Evolutionary conservation across 2,113 vertebrate genomes (phyloP).

Genomic region (Entosphenus tridentatus): DNA sequence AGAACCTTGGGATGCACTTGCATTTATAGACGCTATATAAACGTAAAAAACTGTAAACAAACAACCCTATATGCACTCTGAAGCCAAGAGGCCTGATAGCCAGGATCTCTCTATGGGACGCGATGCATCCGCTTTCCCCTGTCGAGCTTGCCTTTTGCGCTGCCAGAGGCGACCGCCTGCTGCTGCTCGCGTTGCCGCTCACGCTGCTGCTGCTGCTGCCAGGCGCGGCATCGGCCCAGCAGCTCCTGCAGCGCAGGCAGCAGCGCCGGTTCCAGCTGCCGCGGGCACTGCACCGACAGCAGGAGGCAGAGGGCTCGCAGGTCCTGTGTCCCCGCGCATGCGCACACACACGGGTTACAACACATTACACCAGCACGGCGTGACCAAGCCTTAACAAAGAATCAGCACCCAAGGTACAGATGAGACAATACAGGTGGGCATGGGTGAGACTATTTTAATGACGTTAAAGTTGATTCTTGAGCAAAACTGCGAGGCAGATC

Average conservation of each 20-base stretch:
- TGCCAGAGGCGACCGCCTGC: background rate
- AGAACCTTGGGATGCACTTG: too few relatives aligned
- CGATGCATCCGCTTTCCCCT: too few relatives aligned
- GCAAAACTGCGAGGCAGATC: background rate
- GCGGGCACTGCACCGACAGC: slow-evolving; percentile 67
- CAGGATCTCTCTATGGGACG: too few relatives aligned
- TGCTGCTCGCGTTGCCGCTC: slow-evolving; percentile 45
- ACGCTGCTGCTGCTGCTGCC: slow-evolving; percentile 56
- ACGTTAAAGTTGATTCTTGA: background rate
- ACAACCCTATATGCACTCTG: too few relatives aligned
- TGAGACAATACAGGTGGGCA: background rate
- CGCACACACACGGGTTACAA: background rate
- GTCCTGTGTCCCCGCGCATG: slow-evolving; percentile 29
- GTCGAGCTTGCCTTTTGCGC: too few relatives aligned
- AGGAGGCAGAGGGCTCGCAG: slow-evolving; percentile 67
- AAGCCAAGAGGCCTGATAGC: too few relatives aligned
- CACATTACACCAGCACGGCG: background rate
- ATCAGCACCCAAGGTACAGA: background rate
- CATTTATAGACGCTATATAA: too few relatives aligned
- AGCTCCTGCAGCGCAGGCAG: slow-evolving; percentile 77
- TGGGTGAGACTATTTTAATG: background rate
- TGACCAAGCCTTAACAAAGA: background rate
- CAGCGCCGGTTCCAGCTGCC: slow-evolving; percentile 53
- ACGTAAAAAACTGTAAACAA: too few relatives aligned
- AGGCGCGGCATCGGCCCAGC: slow-evolving; percentile 50